These are phyloP conservation scores for Heliocidaris erythrogramma DNA, from an alignment of 35 echinoderm and acorn worm species.

Conservation along the genomic window DNA sequence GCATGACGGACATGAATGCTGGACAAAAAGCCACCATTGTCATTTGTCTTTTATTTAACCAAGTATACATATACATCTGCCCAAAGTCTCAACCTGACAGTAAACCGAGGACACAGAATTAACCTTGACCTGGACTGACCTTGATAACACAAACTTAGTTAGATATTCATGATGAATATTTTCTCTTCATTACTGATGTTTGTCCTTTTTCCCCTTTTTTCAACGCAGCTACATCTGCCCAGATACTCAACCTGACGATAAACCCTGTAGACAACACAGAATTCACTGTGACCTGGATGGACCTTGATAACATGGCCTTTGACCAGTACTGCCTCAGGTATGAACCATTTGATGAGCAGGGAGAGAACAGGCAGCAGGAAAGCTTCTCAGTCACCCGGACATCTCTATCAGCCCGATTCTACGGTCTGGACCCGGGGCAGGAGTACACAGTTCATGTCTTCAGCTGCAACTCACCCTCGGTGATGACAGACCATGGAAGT, in stretches of 20 bases:
- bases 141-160: too few relatives aligned
- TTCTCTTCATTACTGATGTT: neutral
- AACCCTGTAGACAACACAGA: neutral
- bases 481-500: neutral
- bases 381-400: neutral
- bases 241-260: neutral
- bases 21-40: too few relatives aligned
- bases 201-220: neutral
- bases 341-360: neutral
- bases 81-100: too few relatives aligned
- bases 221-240: neutral
- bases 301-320: neutral
- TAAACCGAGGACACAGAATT: too few relatives aligned
- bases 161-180: too few relatives aligned
- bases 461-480: neutral
- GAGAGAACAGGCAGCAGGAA: neutral
- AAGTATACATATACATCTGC: too few relatives aligned
- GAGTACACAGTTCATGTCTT: conserved; percentile 2
- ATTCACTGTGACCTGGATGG: neutral
- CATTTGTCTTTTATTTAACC: too few relatives aligned
- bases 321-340: neutral
- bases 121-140: too few relatives aligned
- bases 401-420: neutral
- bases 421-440: neutral
- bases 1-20: too few relatives aligned